phyloP scores from a whole-genome alignment of 2,113 vertebrate genomes.

The Mandrillus leucophaeus region DNA sequence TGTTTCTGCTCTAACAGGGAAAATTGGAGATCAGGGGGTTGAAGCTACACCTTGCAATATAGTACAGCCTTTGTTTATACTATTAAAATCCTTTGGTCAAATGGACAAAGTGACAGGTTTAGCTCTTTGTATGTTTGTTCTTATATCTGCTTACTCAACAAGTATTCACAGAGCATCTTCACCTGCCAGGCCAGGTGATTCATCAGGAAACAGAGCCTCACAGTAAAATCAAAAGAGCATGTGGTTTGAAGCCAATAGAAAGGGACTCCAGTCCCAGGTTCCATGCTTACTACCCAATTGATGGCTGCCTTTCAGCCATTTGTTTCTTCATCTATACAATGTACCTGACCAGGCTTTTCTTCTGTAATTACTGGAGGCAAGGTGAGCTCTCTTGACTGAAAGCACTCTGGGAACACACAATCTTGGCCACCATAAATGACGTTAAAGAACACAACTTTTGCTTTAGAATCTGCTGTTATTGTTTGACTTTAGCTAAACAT shows the following conservation, averaged over 20 bases:
- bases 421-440: fast-evolving
- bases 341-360: neutral
- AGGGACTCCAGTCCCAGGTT: fast-evolving
- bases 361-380: neutral
- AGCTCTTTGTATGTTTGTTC: neutral
- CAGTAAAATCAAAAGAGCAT: fast-evolving
- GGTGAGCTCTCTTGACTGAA: neutral
- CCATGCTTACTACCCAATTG: fast-evolving
- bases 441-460: fast-evolving
- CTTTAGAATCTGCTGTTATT: neutral
- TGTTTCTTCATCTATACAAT: fast-evolving
- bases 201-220: fast-evolving
- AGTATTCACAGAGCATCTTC: neutral
- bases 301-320: fast-evolving
- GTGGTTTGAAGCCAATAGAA: fast-evolving
- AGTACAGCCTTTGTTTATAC: fast-evolving
- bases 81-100: fast-evolving
- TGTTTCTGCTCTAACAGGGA: neutral
- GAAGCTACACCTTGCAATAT: fast-evolving
- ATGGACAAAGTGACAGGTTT: fast-evolving
- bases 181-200: neutral
- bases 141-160: neutral
- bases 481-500: neutral
- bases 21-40: neutral
- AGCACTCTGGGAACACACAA: neutral